These are phyloP conservation scores for Polymixis flavicincta DNA, from an alignment of 2,888 invertebrate species.

Conservation along the genomic window DNA sequence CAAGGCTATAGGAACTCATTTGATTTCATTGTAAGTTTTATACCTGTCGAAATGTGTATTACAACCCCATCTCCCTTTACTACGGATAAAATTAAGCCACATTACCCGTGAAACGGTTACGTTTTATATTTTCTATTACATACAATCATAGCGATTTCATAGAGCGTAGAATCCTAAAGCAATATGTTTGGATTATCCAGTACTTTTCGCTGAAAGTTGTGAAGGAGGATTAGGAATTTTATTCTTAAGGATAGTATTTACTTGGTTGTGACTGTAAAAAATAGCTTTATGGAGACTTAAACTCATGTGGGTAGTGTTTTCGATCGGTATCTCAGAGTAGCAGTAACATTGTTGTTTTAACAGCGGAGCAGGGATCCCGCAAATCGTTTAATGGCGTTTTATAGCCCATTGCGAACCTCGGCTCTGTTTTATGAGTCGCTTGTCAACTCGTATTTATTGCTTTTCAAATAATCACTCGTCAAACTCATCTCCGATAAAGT, in stretches of 20 bases:
- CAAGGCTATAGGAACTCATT: constrained; percentile 57
- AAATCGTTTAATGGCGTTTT: constrained; percentile 85
- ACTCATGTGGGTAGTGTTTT: constrained; percentile 42
- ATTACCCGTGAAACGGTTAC: constrained; percentile 43
- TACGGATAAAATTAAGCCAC: constrained; percentile 49
- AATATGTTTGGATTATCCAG: constrained; percentile 64
- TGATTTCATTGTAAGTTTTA: constrained; percentile 65
- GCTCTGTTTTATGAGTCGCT: constrained; percentile 78
- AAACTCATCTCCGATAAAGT: constrained; percentile 59
- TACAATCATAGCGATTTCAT: constrained; percentile 54
- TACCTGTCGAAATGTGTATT: constrained; percentile 58
- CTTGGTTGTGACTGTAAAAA: constrained; percentile 61
- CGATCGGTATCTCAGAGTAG: constrained; percentile 50
- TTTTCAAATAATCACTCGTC: constrained; percentile 77
- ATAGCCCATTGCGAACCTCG: constrained; percentile 82
- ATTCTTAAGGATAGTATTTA: constrained; percentile 56
- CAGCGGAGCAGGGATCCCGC: constrained; percentile 79
- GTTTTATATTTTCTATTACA: constrained; percentile 59
- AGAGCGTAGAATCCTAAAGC: constrained; percentile 58
- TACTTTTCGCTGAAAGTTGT: constrained; percentile 60
- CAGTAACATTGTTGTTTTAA: constrained; percentile 81
- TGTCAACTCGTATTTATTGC: constrained; percentile 77
- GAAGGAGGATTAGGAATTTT: constrained; percentile 60
- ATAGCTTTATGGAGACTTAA: constrained; percentile 59
- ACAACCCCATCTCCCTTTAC: constrained; percentile 44